Percentiles rank a stretch among this genome's conserved stretches.
Evolutionary conservation across 1,140 invertebrate genomes (phyloP).

Genomic region (Archivesica marissinica): DNA sequence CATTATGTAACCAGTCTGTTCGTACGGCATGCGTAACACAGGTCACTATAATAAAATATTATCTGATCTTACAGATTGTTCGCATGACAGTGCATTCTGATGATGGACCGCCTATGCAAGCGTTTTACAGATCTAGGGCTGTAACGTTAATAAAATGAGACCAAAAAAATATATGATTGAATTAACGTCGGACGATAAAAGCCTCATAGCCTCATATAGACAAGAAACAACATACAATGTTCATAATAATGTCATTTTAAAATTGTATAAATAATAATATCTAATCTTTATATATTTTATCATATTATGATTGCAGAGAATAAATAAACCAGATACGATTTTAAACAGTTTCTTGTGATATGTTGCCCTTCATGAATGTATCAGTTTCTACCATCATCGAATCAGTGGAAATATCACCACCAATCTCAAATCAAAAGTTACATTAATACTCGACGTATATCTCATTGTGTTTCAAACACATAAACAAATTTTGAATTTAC

Average conservation of each 20-base stretch:
- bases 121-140: too few species aligned
- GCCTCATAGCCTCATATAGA: too few species aligned
- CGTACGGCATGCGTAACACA: too few species aligned
- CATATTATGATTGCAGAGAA: background rate
- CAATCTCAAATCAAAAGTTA: slow-evolving; percentile 42
- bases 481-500: slow-evolving; percentile 65
- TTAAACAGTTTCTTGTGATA: slow-evolving; percentile 13
- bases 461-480: slow-evolving; percentile 54
- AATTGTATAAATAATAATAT: slow-evolving; percentile 9
- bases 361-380: slow-evolving; percentile 31
- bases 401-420: slow-evolving; percentile 18
- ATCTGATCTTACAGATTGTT: too few species aligned
- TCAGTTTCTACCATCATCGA: slow-evolving; percentile 23
- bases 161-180: too few species aligned
- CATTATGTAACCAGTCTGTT: too few species aligned
- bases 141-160: too few species aligned
- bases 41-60: too few species aligned
- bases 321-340: slow-evolving; percentile 47
- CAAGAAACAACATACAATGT: too few species aligned
- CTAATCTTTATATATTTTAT: slow-evolving; percentile 32
- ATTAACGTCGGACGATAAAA: too few species aligned
- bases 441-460: slow-evolving; percentile 54
- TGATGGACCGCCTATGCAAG: too few species aligned
- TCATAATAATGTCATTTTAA: background rate
- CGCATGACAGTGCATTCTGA: too few species aligned